These are phyloP conservation scores for Aurelia sp. DNA, from an alignment of 30 jellyfish, hydroid and myxozoan genomes.

Conservation along the genomic window DNA sequence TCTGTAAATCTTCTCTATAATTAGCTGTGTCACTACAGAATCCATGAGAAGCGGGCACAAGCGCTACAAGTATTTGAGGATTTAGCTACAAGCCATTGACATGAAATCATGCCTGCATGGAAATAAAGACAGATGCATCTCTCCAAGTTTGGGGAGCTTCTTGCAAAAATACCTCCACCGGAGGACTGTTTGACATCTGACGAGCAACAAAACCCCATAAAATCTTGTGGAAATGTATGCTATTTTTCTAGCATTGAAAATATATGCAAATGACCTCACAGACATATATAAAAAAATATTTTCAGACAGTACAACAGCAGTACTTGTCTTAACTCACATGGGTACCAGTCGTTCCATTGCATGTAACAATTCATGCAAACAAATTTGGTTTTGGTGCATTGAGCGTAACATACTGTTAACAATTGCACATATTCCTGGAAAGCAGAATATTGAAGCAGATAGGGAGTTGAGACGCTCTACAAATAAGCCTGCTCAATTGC, in stretches of 20 bases:
- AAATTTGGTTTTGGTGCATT: constrained; percentile 14
- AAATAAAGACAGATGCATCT: constrained; percentile 14
- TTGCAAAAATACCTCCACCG: not conserved
- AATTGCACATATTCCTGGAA: constrained; percentile 53
- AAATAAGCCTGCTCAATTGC: constrained; percentile 23
- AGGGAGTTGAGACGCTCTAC: constrained; percentile 8
- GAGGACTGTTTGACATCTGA: constrained; percentile 9
- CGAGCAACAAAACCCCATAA: constrained; percentile 1
- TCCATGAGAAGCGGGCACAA: no score
- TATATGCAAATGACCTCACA: not conserved
- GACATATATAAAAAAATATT: constrained; percentile 6
- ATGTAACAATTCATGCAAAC: no score
- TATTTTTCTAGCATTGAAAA: constrained; percentile 4
- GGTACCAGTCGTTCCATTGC: constrained; percentile 14
- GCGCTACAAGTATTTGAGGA: no score
- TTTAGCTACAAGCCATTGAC: not conserved
- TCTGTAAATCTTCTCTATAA: no score
- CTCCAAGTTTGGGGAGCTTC: constrained; percentile 48
- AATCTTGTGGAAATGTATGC: constrained; percentile 28
- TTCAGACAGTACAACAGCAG: constrained; percentile 53
- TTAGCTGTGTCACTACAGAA: no score
- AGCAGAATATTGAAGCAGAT: constrained; percentile 34
- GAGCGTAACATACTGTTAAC: constrained; percentile 30
- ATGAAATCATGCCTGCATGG: not conserved
- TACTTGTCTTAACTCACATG: constrained; percentile 14